These are phyloP conservation scores for Sycophila sp. DNA, from an alignment of 1,140 invertebrate species.

Conservation along the genomic window DNA sequence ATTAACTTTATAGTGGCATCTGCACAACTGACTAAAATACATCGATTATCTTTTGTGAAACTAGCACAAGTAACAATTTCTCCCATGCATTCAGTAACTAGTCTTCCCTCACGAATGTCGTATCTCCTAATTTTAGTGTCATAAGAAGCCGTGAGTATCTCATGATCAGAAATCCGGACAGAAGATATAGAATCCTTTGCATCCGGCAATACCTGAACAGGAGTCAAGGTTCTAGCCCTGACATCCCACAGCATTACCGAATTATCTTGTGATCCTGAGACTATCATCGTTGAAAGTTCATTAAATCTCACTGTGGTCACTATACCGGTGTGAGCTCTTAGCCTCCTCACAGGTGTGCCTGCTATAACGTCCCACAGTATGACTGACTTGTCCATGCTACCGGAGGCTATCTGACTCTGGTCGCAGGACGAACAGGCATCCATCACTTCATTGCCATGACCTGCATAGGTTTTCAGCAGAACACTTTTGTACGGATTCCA, in stretches of 20 bases:
- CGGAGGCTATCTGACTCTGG: slow-evolving; percentile 88
- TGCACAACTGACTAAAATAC: slow-evolving; percentile 83
- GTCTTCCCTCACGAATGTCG: slow-evolving; percentile 86
- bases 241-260: slow-evolving; percentile 92
- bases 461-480: slow-evolving; percentile 90
- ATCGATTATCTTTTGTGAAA: slow-evolving; percentile 87
- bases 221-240: slow-evolving; percentile 75
- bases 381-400: slow-evolving; percentile 88
- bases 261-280: slow-evolving; percentile 94
- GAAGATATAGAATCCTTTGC: slow-evolving; percentile 93
- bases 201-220: slow-evolving; percentile 86
- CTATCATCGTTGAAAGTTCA: slow-evolving; percentile 89
- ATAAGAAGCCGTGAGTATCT: slow-evolving; percentile 91
- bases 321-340: slow-evolving; percentile 86
- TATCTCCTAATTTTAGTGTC: slow-evolving; percentile 89
- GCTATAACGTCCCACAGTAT: slow-evolving; percentile 92
- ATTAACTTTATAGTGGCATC: slow-evolving; percentile 85
- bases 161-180: slow-evolving; percentile 85
- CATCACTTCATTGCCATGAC: slow-evolving; percentile 95
- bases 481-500: slow-evolving; percentile 90
- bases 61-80: slow-evolving; percentile 79
- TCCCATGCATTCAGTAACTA: slow-evolving; percentile 87
- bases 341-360: slow-evolving; percentile 81
- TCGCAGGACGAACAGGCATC: slow-evolving; percentile 92
- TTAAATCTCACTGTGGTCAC: slow-evolving; percentile 92